Base-by-base conservation (phyloP, 2,888 invertebrate genomes). In the Torymus texanus region DNA sequence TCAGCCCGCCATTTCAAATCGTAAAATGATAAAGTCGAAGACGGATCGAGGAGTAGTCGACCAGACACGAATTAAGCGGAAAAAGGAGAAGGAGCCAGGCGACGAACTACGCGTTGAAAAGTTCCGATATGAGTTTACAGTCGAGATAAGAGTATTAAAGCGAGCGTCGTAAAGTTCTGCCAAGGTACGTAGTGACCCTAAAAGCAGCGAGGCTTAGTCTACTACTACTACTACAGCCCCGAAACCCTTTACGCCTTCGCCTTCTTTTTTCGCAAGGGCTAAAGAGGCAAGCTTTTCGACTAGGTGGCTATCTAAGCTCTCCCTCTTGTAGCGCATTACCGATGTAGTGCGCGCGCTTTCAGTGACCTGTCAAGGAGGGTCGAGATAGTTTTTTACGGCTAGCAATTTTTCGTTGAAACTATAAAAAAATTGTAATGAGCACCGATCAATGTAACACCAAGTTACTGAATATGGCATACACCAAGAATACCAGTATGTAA, bases 31-130 rank as follows among this genome's bases (percentile, higher is more conserved):
- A 78, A 82, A 80, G 82, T 80, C 75, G 41, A 41, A 68, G 70
- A 77, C 68, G 53, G 77, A 81, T 80, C 79, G 80, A 75, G 66
- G 66, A 76, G 75, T 74, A 41, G 50, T 73, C 11, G 29, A 79
- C 53, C 51, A 67, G 66, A 53, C 18, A 41, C 10, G 55, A 41
- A 68, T 68, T 16, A 72, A 41, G 14, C 56, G 41, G 50, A 53
- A 86, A 90, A 91, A 87, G 85, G 92, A 83, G 88, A 91, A 90
- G 78, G 90, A 92, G 86, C 84, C 90, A 84, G 86, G 88, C 84
- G 84, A 86, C 13, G 56, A 65, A 61, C 72, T 79, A 41, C 82
- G 59, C 16, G 82, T 82, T 81, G 79, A 82, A 82, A 83, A 84
- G 80, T 83, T 82, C 82, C 80, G 85, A 86, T 86, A 85, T 83